A percentile compares a stretch with the other conserved stretches of the same genome.
Evolutionary conservation across 92 coral and sea anemone species (phyloP).

Genomic region (Metridium senile): DNA sequence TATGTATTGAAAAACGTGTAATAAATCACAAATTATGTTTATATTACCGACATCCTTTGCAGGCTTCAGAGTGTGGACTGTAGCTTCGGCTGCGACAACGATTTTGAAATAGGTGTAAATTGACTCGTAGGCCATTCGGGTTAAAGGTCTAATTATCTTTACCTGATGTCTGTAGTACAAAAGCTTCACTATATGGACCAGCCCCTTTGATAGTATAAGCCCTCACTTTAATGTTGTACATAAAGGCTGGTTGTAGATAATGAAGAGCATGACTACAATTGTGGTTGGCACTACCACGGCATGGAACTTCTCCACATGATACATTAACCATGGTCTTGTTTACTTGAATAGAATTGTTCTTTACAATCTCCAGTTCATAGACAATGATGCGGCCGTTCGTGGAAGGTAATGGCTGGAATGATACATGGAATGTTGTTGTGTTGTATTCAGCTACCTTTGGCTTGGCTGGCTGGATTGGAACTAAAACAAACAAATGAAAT

Average conservation of each 20-base stretch:
- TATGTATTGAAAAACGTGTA: no score
- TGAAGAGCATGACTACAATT: neutral
- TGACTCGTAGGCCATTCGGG: no score
- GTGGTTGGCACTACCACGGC: neutral
- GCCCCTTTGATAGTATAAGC: slow-evolving; percentile 11
- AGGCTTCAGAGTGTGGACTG: no score
- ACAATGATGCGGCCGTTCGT: neutral
- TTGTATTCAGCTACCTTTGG: neutral
- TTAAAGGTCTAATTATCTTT: no score
- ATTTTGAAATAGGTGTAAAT: no score
- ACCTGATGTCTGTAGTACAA: slow-evolving; percentile 7
- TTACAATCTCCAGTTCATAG: neutral
- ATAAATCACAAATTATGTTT: no score
- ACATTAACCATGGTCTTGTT: neutral
- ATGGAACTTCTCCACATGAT: neutral
- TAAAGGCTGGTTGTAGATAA: neutral
- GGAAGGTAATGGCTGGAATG: neutral
- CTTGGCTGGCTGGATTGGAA: neutral
- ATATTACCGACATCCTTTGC: no score
- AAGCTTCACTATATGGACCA: neutral
- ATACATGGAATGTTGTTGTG: neutral
- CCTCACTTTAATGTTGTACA: neutral
- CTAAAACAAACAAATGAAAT: neutral
- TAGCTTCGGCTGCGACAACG: no score
- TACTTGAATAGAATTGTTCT: neutral